phyloP scores from a whole-genome alignment of 2,797 vertebrate genomes.

The Pseudochirops corinnae region DNA sequence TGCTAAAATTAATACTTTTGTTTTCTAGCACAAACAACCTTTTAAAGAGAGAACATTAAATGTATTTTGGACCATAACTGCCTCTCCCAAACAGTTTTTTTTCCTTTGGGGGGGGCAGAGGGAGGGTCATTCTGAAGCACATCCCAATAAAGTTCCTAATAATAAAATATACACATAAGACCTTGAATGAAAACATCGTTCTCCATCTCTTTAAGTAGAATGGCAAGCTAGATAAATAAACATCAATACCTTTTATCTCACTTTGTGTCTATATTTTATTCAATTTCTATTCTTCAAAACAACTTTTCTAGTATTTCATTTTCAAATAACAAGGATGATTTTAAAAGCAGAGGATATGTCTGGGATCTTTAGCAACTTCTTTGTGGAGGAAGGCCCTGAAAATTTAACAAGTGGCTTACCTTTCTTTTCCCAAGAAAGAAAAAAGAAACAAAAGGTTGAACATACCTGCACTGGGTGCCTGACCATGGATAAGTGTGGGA shows the following conservation, averaged over 20 bases:
- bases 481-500: constrained; percentile 97
- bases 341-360: not conserved
- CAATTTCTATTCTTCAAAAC: not conserved
- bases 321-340: not conserved
- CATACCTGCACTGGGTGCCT: constrained; percentile 97
- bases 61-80: not conserved
- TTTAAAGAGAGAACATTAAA: not conserved
- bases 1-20: not conserved
- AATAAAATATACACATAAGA: not conserved
- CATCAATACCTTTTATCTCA: not conserved
- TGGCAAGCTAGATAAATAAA: not conserved
- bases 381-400: not conserved
- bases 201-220: not conserved
- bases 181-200: not conserved
- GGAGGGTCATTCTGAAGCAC: not conserved
- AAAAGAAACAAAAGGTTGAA: not conserved
- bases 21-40: not conserved
- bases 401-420: not conserved
- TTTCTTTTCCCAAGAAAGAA: not conserved
- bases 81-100: not conserved
- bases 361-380: accelerated
- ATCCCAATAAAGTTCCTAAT: not conserved
- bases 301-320: not conserved
- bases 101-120: too few species aligned
- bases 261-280: not conserved